These are phyloP conservation scores for Melanotaenia nigrans DNA, from an alignment of 2,797 vertebrate genomes.

Conservation along the genomic window DNA sequence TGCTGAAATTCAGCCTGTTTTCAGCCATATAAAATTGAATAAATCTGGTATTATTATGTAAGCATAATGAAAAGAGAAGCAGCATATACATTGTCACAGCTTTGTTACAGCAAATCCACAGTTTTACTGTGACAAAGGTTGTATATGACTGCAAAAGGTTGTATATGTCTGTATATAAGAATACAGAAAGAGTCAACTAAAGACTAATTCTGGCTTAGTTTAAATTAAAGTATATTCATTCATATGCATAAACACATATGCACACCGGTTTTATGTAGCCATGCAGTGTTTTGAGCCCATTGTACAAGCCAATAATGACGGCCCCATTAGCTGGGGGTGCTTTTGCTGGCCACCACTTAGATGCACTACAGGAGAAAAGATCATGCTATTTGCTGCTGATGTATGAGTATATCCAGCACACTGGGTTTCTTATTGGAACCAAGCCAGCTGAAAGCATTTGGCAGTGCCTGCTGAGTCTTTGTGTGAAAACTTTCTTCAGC, in stretches of 20 bases:
- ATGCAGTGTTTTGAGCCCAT: conserved; percentile 34
- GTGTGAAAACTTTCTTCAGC: conserved; percentile 71
- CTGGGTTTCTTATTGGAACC: conserved; percentile 64
- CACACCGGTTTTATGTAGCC: conserved; percentile 23
- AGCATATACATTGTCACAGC: neutral
- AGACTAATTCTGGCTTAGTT: neutral
- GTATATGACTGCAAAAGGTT: neutral
- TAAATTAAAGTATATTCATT: conserved; percentile 25
- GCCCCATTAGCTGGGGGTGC: conserved; percentile 63
- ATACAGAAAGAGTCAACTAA: neutral
- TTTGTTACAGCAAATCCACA: neutral
- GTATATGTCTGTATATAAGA: neutral
- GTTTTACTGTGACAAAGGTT: too few relatives aligned
- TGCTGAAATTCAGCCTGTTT: neutral
- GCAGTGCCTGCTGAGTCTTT: conserved; percentile 72
- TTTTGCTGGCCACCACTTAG: conserved; percentile 65
- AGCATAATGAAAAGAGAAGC: neutral
- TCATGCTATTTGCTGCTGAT: conserved; percentile 44
- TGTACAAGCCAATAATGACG: conserved; percentile 62
- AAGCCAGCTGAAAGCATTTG: conserved; percentile 74
- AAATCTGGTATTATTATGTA: neutral
- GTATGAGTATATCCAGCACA: conserved; percentile 50
- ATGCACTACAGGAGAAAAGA: conserved; percentile 63
- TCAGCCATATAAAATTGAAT: neutral
- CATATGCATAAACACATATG: conserved; percentile 38